phyloP scores from a whole-genome alignment of 1,140 invertebrate species.

The Prorops nasuta region DNA sequence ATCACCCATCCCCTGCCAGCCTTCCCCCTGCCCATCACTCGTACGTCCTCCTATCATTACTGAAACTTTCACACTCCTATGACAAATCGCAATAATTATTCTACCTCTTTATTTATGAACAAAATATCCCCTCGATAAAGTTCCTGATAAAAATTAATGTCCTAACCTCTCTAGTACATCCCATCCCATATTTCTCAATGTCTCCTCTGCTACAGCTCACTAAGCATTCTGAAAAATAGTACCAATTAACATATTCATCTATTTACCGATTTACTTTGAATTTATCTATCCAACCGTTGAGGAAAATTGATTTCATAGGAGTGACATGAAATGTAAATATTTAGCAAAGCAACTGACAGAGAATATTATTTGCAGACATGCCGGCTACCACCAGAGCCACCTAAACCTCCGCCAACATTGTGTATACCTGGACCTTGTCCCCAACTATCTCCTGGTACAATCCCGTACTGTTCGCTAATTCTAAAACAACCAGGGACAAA shows the following conservation, averaged over 20 bases:
- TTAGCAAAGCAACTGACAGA: no score
- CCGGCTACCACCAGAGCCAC: constrained; percentile 13
- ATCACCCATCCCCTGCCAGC: neutral
- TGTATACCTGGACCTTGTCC: constrained; percentile 25
- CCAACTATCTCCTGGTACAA: no score
- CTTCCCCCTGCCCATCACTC: constrained; percentile 8
- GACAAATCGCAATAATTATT: neutral
- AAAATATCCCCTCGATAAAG: no score
- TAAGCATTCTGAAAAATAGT: constrained; percentile 1
- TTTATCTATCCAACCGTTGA: no score
- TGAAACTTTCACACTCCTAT: neutral
- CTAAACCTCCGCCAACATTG: constrained; percentile 15
- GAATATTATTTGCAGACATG: constrained; percentile 16
- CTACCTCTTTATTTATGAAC: no score
- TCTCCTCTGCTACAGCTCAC: neutral
- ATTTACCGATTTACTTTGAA: neutral
- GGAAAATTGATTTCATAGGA: no score
- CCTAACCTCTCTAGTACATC: neutral
- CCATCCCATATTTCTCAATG: neutral
- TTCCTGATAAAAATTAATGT: neutral
- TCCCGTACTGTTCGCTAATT: no score
- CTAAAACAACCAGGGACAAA: no score
- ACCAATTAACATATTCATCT: neutral
- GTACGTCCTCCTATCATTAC: constrained; percentile 12
- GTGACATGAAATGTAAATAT: no score